Conservation (phyloP, 2,797 vertebrate species). For the Austrolebias charrua region DNA sequence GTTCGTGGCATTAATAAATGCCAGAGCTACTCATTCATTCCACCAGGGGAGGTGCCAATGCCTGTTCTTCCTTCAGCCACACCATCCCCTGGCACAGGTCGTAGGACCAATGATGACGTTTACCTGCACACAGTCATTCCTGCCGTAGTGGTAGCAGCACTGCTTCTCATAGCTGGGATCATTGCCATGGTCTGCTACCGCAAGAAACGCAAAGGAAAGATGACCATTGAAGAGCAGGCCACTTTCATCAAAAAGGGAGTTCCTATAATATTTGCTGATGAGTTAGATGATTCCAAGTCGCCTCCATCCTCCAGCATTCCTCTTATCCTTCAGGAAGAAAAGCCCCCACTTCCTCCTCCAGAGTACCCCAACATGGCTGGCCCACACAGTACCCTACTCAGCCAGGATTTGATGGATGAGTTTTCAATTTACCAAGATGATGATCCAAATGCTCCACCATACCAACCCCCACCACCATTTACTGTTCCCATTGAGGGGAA, state of each 20-base stretch:
- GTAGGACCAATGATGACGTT: constrained; percentile 91
- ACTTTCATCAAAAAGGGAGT: constrained; percentile 99
- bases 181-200: constrained; percentile 99
- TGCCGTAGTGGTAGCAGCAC: constrained; percentile 94
- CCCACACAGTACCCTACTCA: constrained; percentile 93
- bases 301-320: constrained; percentile 98
- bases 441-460: constrained; percentile 94
- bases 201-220: constrained; percentile 97
- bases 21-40: constrained; percentile 87
- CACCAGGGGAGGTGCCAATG: constrained; percentile 74
- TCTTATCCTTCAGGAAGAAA: constrained; percentile 97
- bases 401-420: constrained; percentile 94
- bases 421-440: constrained; percentile 94
- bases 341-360: constrained; percentile 94
- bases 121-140: constrained; percentile 98
- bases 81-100: constrained; percentile 82
- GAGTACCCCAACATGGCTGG: constrained; percentile 96
- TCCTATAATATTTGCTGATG: constrained; percentile 97
- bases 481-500: constrained; percentile 96
- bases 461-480: constrained; percentile 97
- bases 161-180: constrained; percentile 93
- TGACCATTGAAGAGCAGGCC: constrained; percentile 97
- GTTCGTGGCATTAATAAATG: constrained; percentile 89
- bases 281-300: constrained; percentile 97
- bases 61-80: constrained; percentile 76